Evolutionary conservation across 2,888 invertebrate genomes (phyloP).

Genomic region (Cerastis leucographa): DNA sequence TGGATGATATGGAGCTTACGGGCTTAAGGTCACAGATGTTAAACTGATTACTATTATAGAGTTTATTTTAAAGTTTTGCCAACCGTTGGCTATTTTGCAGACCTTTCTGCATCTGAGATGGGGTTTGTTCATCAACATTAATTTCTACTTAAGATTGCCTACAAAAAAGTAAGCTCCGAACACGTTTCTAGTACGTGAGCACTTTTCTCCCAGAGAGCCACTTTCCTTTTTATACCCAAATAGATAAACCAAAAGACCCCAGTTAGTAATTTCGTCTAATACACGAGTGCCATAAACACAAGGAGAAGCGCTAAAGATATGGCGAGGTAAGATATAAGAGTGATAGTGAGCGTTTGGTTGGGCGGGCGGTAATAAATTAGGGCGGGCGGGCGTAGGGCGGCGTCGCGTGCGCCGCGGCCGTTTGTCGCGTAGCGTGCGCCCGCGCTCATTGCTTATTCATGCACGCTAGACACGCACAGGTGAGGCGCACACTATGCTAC

Average conservation of each 20-base stretch:
- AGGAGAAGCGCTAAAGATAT: slow-evolving; percentile 73
- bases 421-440: slow-evolving; percentile 88
- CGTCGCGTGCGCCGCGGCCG: slow-evolving; percentile 86
- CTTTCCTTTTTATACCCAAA: slow-evolving; percentile 51
- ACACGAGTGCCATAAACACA: slow-evolving; percentile 65
- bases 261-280: slow-evolving; percentile 61
- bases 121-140: slow-evolving; percentile 9
- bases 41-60: slow-evolving; percentile 25
- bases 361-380: slow-evolving; percentile 85
- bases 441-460: slow-evolving; percentile 90
- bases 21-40: slow-evolving; percentile 50
- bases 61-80: slow-evolving; percentile 15
- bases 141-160: slow-evolving; percentile 15
- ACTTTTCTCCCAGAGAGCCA: slow-evolving; percentile 38
- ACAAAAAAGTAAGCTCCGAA: slow-evolving; percentile 28
- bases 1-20: slow-evolving; percentile 49
- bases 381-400: slow-evolving; percentile 78
- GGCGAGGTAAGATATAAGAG: slow-evolving; percentile 81
- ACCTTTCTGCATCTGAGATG: not conserved
- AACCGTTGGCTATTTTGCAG: not conserved
- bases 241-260: slow-evolving; percentile 47
- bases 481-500: slow-evolving; percentile 63
- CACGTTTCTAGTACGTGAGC: slow-evolving; percentile 1
- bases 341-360: slow-evolving; percentile 77
- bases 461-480: slow-evolving; percentile 82